phyloP scores from a whole-genome alignment of 2,797 vertebrate genomes.

The Epinephelus awoara region DNA sequence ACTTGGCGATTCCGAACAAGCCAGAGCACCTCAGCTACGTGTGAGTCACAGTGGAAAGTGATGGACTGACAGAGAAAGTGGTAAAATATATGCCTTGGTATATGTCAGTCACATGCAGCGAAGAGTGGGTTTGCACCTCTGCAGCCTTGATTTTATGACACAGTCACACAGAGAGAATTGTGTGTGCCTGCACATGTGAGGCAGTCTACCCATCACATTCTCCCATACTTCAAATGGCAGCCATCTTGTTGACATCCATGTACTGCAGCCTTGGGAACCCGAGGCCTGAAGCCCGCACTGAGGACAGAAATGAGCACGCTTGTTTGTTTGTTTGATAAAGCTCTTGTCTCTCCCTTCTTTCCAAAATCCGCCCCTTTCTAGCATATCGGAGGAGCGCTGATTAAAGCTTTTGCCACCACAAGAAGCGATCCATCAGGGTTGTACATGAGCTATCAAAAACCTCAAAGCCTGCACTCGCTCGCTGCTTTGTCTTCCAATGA shows the following conservation, averaged over 20 bases:
- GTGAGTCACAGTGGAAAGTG: slow-evolving; percentile 2
- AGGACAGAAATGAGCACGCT: slow-evolving; percentile 27
- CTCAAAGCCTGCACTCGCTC: slow-evolving; percentile 53
- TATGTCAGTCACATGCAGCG: slow-evolving; percentile 35
- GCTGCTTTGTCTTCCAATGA: slow-evolving; percentile 69
- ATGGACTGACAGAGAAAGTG: slow-evolving; percentile 19
- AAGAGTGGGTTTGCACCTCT: slow-evolving; percentile 6
- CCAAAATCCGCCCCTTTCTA: slow-evolving; percentile 21
- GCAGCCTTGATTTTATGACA: slow-evolving; percentile 35
- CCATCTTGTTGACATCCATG: slow-evolving; percentile 46
- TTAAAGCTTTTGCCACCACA: slow-evolving; percentile 58
- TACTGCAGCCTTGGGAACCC: slow-evolving; percentile 10
- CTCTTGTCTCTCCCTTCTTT: slow-evolving; percentile 13
- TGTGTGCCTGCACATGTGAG: slow-evolving; percentile 3
- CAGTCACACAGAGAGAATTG: slow-evolving; percentile 32
- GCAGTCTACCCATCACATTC: slow-evolving; percentile 40
- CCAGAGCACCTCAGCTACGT: background rate
- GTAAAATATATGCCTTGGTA: slow-evolving; percentile 6
- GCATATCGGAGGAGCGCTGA: slow-evolving; percentile 53
- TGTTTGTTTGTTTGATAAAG: slow-evolving; percentile 39
- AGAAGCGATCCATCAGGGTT: slow-evolving; percentile 61
- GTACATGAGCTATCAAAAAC: slow-evolving; percentile 61
- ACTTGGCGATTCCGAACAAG: slow-evolving; percentile 21
- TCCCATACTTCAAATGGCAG: slow-evolving; percentile 26
- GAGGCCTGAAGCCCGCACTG: background rate